Percentiles rank a stretch among this genome's conserved stretches.
phyloP scores from a whole-genome alignment of 2,888 invertebrate genomes.

The Lypha dubia region DNA sequence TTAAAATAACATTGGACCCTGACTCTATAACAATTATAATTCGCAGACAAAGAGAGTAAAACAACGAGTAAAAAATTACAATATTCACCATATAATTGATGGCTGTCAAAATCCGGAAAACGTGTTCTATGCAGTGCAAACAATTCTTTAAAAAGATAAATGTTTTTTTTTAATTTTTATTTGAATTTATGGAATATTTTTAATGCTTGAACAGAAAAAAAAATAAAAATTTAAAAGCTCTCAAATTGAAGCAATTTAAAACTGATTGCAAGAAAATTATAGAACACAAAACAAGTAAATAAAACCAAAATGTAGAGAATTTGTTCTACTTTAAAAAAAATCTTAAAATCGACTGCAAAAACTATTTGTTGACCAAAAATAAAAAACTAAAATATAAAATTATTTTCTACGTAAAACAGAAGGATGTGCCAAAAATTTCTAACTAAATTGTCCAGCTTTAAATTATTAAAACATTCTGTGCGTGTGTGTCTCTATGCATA shows the following conservation, averaged over 20 bases:
- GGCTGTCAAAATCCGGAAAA: conserved; percentile 60
- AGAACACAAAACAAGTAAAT: conserved; percentile 17
- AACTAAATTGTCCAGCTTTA: not conserved
- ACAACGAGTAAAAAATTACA: conserved; percentile 8
- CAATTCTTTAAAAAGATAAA: conserved; percentile 21
- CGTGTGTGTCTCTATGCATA: not conserved
- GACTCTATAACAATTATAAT: conserved; percentile 19
- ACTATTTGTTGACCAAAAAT: not conserved
- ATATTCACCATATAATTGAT: conserved; percentile 55
- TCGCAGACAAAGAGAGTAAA: not conserved
- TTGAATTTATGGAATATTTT: not conserved
- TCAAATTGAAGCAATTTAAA: conserved; percentile 51
- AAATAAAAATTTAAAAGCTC: conserved; percentile 3
- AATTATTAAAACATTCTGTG: not conserved
- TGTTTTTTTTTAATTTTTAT: not conserved
- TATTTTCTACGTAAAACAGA: too few species aligned
- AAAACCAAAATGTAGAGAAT: not conserved
- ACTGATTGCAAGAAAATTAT: conserved; percentile 31
- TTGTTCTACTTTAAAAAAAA: conserved; percentile 16
- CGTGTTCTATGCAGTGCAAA: conserved; percentile 43
- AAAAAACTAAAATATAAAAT: too few species aligned
- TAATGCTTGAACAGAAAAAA: not conserved
- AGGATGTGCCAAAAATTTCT: not conserved
- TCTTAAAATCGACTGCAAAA: not conserved
- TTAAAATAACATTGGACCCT: conserved; percentile 21